Evolutionary conservation across 1,140 invertebrate species (phyloP).

Genomic region (Calliopsis andreniformis): DNA sequence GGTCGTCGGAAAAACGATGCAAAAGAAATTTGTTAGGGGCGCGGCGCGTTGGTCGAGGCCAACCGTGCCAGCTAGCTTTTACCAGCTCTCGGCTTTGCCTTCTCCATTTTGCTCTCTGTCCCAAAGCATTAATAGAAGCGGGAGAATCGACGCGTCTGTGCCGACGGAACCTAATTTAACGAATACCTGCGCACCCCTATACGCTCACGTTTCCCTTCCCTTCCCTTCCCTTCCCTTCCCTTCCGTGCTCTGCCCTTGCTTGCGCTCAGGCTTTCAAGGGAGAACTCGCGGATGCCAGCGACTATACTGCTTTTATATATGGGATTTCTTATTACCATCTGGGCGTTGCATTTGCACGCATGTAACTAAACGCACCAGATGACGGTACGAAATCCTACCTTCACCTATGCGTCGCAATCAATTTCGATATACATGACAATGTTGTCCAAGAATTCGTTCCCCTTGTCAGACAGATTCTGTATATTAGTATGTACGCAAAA

Average conservation of each 20-base stretch:
- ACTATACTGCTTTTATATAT: background rate
- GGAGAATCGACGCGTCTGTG: conserved; percentile 57
- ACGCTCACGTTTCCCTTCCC: background rate
- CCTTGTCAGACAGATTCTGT: background rate
- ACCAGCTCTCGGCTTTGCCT: conserved; percentile 23
- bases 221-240: too few species aligned
- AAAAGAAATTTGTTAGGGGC: conserved; percentile 42
- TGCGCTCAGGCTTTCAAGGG: too few species aligned
- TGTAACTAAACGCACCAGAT: too few species aligned
- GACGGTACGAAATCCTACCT: too few species aligned
- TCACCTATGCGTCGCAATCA: too few species aligned
- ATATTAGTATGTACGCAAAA: too few species aligned
- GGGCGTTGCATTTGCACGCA: too few species aligned
- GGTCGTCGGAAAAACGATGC: conserved; percentile 46
- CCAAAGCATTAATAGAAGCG: conserved; percentile 58
- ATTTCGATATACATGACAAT: too few species aligned
- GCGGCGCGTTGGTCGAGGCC: conserved; percentile 22
- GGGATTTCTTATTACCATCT: too few species aligned
- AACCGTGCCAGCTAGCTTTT: conserved; percentile 34
- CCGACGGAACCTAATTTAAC: conserved; percentile 59
- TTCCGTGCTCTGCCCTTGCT: too few species aligned
- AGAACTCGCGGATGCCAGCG: background rate
- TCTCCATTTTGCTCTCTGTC: conserved; percentile 36
- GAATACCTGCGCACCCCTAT: conserved; percentile 26
- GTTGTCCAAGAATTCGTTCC: background rate